Conservation (phyloP, 2,797 vertebrate genomes). For the Austrolebias charrua region DNA sequence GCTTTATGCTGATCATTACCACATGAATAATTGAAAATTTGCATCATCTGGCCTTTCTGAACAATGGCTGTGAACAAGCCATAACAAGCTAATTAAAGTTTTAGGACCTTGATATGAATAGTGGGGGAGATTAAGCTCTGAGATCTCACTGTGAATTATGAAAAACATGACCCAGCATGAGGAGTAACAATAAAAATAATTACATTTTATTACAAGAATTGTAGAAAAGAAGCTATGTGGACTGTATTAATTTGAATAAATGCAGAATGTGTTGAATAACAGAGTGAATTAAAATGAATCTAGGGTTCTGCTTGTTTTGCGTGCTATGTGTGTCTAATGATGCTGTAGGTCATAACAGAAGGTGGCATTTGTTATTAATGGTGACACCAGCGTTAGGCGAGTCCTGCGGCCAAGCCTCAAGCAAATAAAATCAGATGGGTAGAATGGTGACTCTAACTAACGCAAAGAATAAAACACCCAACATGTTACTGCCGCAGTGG, state of each 20-base stretch:
- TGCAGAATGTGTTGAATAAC: conserved; percentile 24
- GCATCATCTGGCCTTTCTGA: conserved; percentile 9
- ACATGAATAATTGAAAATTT: conserved; percentile 11
- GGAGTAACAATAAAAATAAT: background rate
- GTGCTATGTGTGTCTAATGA: conserved; percentile 41
- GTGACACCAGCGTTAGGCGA: conserved; percentile 63
- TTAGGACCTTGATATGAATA: background rate
- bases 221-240: conserved; percentile 27
- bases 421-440: conserved; percentile 55
- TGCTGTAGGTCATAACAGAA: conserved; percentile 74
- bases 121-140: background rate
- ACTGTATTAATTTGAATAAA: conserved; percentile 23
- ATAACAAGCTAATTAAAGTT: conserved; percentile 4
- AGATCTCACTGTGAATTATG: background rate
- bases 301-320: conserved; percentile 31
- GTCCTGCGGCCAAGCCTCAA: conserved; percentile 53
- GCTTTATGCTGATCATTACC: background rate
- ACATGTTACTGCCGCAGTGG: conserved; percentile 19
- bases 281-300: conserved; percentile 9
- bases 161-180: conserved; percentile 1
- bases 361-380: conserved; percentile 82
- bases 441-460: conserved; percentile 16
- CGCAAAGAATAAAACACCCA: conserved; percentile 31
- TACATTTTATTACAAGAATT: conserved; percentile 8
- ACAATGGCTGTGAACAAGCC: conserved; percentile 6